Percentiles rank a stretch among this genome's conserved stretches.
Conservation (phyloP, 2,888 invertebrate species). For the Acronicta leporina region DNA sequence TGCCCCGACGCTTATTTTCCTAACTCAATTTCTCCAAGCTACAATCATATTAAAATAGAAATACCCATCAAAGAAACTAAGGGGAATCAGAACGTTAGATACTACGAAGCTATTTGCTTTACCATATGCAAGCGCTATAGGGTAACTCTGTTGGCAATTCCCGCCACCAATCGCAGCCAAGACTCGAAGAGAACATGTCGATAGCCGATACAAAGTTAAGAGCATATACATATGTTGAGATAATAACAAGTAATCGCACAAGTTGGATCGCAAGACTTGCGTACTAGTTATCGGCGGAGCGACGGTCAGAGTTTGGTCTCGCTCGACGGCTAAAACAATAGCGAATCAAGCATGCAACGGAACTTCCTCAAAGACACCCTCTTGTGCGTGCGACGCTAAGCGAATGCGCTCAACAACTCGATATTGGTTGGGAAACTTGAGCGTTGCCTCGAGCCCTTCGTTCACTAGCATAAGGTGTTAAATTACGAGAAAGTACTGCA, state of each 20-base stretch:
- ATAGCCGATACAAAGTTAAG: constrained; percentile 77
- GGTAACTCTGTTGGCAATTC: constrained; percentile 65
- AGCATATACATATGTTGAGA: constrained; percentile 78
- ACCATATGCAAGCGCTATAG: constrained; percentile 56
- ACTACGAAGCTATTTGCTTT: constrained; percentile 57
- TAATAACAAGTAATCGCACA: constrained; percentile 82
- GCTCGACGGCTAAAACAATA: constrained; percentile 83
- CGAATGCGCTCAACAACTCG: constrained; percentile 80
- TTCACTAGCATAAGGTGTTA: constrained; percentile 53
- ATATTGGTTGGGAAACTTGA: constrained; percentile 86
- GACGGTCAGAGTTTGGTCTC: constrained; percentile 81
- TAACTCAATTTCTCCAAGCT: constrained; percentile 5
- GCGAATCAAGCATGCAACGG: constrained; percentile 87
- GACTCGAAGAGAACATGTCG: constrained; percentile 67
- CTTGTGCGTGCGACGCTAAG: constrained; percentile 85
- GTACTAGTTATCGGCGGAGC: constrained; percentile 70
- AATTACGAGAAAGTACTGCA: constrained; percentile 59
- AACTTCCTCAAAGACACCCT: constrained; percentile 86
- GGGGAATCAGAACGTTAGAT: constrained; percentile 52
- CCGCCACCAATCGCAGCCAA: constrained; percentile 64
- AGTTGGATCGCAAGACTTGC: constrained; percentile 77
- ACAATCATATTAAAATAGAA: constrained; percentile 39
- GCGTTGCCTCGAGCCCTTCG: constrained; percentile 70
- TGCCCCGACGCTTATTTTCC: constrained; percentile 5
- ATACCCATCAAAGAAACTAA: constrained; percentile 49